A percentile compares a stretch with the other conserved stretches of the same genome.
Conservation (phyloP, 2,797 vertebrate species). For the Sphenodon punctatus region DNA sequence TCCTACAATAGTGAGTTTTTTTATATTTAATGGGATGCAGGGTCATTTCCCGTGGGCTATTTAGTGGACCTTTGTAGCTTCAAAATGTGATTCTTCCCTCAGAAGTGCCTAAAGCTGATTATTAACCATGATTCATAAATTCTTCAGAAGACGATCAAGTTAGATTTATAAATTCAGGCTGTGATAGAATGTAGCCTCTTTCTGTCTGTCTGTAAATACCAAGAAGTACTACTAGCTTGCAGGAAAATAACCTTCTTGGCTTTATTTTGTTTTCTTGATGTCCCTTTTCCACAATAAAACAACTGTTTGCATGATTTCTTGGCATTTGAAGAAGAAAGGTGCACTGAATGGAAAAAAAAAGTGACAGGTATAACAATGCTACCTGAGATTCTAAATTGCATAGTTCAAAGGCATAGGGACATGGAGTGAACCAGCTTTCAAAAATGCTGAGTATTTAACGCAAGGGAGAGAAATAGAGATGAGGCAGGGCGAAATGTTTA, state of each 20-base stretch:
- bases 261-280: constrained; percentile 21
- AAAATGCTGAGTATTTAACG: neutral
- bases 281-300: constrained; percentile 14
- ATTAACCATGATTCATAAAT: constrained; percentile 89
- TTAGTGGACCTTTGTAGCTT: constrained; percentile 87
- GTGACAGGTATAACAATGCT: neutral
- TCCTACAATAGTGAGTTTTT: constrained; percentile 62
- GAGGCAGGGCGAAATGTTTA: rapidly evolving
- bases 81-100: constrained; percentile 82
- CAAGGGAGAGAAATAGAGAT: neutral
- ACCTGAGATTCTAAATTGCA: neutral
- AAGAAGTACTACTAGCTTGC: neutral
- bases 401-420: neutral
- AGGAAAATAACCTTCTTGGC: constrained; percentile 3
- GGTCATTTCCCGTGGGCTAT: constrained; percentile 88
- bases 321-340: neutral
- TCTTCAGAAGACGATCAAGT: constrained; percentile 85
- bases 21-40: constrained; percentile 78
- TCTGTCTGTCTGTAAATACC: constrained; percentile 45
- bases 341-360: neutral
- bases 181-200: constrained; percentile 67
- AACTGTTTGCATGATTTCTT: constrained; percentile 29
- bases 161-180: constrained; percentile 81
- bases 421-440: neutral
- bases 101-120: constrained; percentile 89